A percentile compares a stretch with the other conserved stretches of the same genome.
phyloP scores from a whole-genome alignment of 2,113 vertebrate genomes.

The Strigops habroptila region DNA sequence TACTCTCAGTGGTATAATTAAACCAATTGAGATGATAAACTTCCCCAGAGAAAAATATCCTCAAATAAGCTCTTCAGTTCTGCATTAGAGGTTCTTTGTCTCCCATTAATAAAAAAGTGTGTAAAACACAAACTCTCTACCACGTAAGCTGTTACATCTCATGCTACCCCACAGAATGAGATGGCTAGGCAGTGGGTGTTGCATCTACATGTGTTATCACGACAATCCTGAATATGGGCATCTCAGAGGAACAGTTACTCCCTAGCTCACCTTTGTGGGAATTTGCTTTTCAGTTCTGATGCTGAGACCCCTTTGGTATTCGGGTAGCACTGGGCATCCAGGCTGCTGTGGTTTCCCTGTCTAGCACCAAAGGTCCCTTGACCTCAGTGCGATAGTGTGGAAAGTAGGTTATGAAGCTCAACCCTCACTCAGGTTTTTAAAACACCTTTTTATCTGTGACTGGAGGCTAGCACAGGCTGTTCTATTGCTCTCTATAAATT shows the following conservation, averaged over 20 bases:
- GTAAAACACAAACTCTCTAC: neutral
- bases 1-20: neutral
- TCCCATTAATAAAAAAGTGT: neutral
- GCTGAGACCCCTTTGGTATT: neutral
- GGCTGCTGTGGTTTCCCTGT: neutral
- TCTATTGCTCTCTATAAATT: neutral
- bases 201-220: fast-evolving
- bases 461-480: neutral
- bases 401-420: neutral
- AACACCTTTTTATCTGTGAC: neutral
- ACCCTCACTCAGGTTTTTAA: neutral
- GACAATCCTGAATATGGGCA: neutral
- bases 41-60: neutral
- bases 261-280: neutral
- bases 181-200: neutral
- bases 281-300: neutral
- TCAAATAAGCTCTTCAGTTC: neutral
- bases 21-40: neutral
- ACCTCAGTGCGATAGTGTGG: neutral
- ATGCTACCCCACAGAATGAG: neutral
- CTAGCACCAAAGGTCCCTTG: neutral
- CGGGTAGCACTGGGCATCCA: neutral
- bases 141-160: neutral
- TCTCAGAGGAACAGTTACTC: neutral
- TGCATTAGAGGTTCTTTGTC: neutral